Evolutionary conservation across 2,113 vertebrate genomes (phyloP).

Genomic region (Octodon degus): DNA sequence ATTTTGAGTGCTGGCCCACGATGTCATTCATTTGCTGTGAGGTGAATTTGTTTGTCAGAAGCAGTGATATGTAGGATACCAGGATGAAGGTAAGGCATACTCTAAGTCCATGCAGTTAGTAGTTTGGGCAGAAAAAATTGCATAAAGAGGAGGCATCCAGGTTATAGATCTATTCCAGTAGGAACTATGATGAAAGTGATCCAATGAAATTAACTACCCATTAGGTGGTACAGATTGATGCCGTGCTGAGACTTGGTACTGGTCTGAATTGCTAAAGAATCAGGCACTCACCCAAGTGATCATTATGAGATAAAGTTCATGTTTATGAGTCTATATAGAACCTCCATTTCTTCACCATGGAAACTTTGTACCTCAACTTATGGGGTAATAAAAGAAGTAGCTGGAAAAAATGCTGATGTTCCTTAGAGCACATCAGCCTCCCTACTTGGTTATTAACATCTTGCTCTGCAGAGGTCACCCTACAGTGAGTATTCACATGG

Average conservation of each 20-base stretch:
- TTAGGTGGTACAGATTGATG: background rate
- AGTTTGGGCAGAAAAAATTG: background rate
- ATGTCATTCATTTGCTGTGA: background rate
- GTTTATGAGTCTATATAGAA: no score
- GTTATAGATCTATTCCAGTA: background rate
- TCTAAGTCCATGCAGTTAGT: background rate
- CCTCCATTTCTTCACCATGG: background rate
- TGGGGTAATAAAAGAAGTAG: background rate
- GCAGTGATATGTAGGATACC: background rate
- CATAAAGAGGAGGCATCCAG: background rate
- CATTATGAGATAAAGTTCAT: background rate
- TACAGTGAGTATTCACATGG: background rate
- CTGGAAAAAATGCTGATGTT: background rate
- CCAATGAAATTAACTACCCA: background rate
- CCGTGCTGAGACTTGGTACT: background rate
- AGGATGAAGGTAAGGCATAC: background rate
- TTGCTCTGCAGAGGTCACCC: background rate
- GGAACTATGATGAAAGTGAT: background rate
- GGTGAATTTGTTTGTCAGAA: background rate
- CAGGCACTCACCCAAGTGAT: background rate
- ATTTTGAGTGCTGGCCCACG: background rate
- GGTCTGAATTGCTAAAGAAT: background rate
- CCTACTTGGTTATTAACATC: background rate
- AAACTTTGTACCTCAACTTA: background rate
- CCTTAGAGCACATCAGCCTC: background rate